Evolutionary conservation across 2,113 vertebrate species (phyloP).

Genomic region (Cacatua alba): DNA sequence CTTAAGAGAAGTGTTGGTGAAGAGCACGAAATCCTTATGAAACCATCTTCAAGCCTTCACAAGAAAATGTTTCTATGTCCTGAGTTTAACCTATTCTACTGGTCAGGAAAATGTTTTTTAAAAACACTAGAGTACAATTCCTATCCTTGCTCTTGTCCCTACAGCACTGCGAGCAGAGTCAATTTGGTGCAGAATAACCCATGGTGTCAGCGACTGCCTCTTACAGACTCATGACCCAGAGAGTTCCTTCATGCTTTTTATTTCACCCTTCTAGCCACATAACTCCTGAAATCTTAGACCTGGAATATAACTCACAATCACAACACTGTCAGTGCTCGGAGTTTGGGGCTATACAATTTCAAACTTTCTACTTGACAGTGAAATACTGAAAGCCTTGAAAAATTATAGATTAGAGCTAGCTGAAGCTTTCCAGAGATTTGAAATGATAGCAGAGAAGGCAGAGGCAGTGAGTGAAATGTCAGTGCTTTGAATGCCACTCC

Average conservation of each 20-base stretch:
- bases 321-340: background rate
- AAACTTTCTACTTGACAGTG: background rate
- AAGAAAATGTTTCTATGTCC: background rate
- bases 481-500: background rate
- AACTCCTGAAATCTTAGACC: background rate
- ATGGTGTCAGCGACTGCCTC: background rate
- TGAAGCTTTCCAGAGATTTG: background rate
- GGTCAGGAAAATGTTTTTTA: background rate
- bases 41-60: background rate
- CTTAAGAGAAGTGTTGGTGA: background rate
- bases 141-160: background rate
- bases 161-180: background rate
- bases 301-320: background rate
- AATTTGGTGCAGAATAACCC: accelerated
- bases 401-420: background rate
- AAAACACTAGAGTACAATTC: background rate
- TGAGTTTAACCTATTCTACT: background rate
- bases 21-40: background rate
- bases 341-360: background rate
- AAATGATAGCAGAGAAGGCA: background rate
- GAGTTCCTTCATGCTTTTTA: background rate
- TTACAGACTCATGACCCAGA: background rate
- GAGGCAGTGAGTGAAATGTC: background rate
- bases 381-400: background rate
- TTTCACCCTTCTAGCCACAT: background rate